A percentile compares a stretch with the other conserved stretches of the same genome.
Evolutionary conservation across 2,888 invertebrate genomes (phyloP).

Genomic region (Chironomus tentans): DNA sequence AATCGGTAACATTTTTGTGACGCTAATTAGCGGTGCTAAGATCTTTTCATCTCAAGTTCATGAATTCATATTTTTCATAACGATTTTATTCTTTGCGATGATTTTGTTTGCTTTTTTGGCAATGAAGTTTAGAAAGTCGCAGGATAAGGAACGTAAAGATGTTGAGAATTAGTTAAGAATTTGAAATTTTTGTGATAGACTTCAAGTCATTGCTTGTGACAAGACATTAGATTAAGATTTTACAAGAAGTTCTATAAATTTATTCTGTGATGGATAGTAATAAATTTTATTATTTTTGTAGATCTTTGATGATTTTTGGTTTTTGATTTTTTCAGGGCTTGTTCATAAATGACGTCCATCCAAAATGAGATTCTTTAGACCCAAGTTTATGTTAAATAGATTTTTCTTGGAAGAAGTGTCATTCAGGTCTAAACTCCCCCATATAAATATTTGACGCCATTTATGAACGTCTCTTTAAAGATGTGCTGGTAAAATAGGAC

Average conservation of each 20-base stretch:
- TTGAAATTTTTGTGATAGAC: not conserved
- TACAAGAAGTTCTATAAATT: not conserved
- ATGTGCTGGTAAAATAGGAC: no score
- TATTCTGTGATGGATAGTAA: not conserved
- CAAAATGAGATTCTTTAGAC: no score
- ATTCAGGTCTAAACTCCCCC: no score
- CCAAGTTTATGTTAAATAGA: no score
- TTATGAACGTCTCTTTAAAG: no score
- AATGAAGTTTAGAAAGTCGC: not conserved
- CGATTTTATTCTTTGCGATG: not conserved
- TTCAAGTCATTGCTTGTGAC: not conserved
- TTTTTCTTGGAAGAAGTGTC: no score
- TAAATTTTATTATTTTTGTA: not conserved
- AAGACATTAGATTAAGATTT: not conserved
- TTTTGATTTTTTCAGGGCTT: no score
- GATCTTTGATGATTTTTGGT: no score
- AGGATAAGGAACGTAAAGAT: not conserved
- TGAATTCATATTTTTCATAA: constrained; percentile 3
- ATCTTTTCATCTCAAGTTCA: not conserved
- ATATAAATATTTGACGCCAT: no score
- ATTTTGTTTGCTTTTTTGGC: not conserved
- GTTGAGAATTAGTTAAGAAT: not conserved
- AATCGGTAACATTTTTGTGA: constrained; percentile 62
- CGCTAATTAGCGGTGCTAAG: not conserved
- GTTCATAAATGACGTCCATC: no score